Base-by-base conservation (phyloP, 2,797 vertebrate species). In the Myotis daubentonii region DNA sequence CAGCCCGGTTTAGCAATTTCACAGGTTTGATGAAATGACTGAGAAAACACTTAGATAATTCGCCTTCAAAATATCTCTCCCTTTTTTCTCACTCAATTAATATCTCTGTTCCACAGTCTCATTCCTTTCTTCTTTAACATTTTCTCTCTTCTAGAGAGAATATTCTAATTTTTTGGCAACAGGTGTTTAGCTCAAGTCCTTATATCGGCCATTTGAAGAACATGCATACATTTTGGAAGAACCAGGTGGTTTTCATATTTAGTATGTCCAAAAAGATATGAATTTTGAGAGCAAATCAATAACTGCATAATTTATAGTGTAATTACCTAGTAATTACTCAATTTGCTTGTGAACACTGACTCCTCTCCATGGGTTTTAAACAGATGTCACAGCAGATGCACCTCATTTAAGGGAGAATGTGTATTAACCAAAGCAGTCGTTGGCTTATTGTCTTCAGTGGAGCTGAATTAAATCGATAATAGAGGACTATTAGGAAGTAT, bases 311-410 rank as follows among this genome's bases (percentile, higher is more conserved):
- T 89, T 95, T 93, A 90, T 57, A 92, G 57, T 89, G 79, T 94
- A 95, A 95, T 97, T 96, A 94, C 85, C 91, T 22, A 94, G 95
- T 95, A 96, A 95, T 97, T 95, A 94, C 88, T 93, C 90, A 82
- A 71, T 96, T 97, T 96, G 79, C 71, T 89, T 82, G 44, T 92
- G 94, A 92, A 91, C 51, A 93, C 3, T 74, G 80, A 91, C 68
- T 89, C 62, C 23, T 94, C 82, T 94, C 65, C n/a, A 15, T 57
- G 87, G 70, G 55, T 66, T 93, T 93, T 68, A 87, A 92, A 87
- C 94, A 96, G 94, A 95, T 91, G 95, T 78, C 91, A 91, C 41
- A 89, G 57, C 92, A 95, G 94, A 92, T 96, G 93, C 20, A 92
- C 70, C n/a, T 78, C 33, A 76, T 49, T 93, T 89, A 93, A 93